phyloP scores from a whole-genome alignment of 2,888 invertebrate genomes.

The Andrena bicolor region DNA sequence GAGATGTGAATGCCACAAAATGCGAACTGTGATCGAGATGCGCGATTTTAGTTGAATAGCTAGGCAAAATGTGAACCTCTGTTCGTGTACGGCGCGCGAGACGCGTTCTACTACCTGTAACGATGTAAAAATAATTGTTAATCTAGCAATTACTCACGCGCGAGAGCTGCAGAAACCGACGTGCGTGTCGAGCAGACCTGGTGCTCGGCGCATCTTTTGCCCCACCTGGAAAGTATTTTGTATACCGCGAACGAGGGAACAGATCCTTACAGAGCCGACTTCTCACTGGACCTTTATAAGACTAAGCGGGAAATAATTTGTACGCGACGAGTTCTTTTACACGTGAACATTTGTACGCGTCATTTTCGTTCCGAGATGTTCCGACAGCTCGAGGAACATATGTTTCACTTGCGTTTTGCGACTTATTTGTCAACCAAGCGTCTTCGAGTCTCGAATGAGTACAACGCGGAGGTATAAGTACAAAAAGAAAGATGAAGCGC shows the following conservation, averaged over 20 bases:
- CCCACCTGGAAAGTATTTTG: constrained; percentile 39
- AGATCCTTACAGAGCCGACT: constrained; percentile 5
- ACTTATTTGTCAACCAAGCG: too few relatives aligned
- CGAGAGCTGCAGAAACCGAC: constrained; percentile 4
- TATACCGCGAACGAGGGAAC: constrained; percentile 28
- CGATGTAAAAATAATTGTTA: neutral
- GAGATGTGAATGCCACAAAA: constrained; percentile 58
- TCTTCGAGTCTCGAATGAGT: too few relatives aligned
- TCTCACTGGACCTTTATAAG: constrained; percentile 33
- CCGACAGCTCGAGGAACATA: neutral
- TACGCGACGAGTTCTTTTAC: constrained; percentile 11
- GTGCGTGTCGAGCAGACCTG: constrained; percentile 16
- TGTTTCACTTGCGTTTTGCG: neutral
- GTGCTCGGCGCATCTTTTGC: neutral
- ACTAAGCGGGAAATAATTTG: constrained; percentile 16
- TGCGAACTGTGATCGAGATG: constrained; percentile 76
- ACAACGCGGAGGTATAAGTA: too few relatives aligned
- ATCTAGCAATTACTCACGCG: neutral
- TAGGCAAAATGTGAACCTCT: constrained; percentile 51
- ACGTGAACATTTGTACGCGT: neutral
- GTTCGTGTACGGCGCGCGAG: constrained; percentile 48
- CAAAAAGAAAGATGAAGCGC: too few relatives aligned
- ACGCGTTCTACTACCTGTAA: constrained; percentile 7
- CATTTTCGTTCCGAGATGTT: constrained; percentile 17
- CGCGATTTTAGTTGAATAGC: constrained; percentile 65